A percentile compares a stretch with the other conserved stretches of the same genome.
Conservation (phyloP, 1,140 invertebrate species). For the Agrilus planipennis region DNA sequence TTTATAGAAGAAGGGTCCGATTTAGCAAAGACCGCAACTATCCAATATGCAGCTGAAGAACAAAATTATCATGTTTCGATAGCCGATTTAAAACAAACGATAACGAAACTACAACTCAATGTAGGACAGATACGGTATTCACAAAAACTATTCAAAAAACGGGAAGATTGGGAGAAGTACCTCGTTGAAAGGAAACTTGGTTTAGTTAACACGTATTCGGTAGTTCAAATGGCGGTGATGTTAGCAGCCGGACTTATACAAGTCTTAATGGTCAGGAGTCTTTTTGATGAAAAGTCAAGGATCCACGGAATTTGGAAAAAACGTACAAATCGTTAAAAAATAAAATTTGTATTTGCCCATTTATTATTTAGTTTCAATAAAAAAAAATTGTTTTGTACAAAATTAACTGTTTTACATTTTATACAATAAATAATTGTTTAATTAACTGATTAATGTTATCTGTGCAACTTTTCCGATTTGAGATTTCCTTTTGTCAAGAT, state of each 20-base stretch:
- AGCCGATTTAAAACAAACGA: conserved; percentile 49
- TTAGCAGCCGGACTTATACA: conserved; percentile 53
- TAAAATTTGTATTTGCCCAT: too few species aligned
- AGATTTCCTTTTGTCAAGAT: too few species aligned
- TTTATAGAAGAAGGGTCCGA: conserved; percentile 53
- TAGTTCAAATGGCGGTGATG: conserved; percentile 59
- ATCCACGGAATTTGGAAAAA: conserved; percentile 40
- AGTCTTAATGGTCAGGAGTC: conserved; percentile 51
- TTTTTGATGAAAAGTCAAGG: conserved; percentile 53
- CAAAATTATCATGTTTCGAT: conserved; percentile 51
- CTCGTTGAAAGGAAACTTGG: conserved; percentile 63
- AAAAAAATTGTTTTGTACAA: too few species aligned
- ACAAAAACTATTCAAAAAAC: conserved; percentile 59
- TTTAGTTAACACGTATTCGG: conserved; percentile 61
- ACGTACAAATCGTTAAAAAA: too few species aligned
- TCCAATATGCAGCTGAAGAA: conserved; percentile 36
- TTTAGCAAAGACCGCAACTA: conserved; percentile 39
- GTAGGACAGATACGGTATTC: conserved; percentile 52
- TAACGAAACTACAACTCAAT: conserved; percentile 45
- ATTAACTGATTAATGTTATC: too few species aligned
- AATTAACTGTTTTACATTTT: too few species aligned
- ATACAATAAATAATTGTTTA: too few species aligned
- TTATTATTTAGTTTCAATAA: too few species aligned
- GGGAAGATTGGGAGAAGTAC: conserved; percentile 66
- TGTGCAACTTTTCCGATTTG: too few species aligned